Conservation (phyloP, 1,140 invertebrate genomes). For the Metopolophium dirhodum region DNA sequence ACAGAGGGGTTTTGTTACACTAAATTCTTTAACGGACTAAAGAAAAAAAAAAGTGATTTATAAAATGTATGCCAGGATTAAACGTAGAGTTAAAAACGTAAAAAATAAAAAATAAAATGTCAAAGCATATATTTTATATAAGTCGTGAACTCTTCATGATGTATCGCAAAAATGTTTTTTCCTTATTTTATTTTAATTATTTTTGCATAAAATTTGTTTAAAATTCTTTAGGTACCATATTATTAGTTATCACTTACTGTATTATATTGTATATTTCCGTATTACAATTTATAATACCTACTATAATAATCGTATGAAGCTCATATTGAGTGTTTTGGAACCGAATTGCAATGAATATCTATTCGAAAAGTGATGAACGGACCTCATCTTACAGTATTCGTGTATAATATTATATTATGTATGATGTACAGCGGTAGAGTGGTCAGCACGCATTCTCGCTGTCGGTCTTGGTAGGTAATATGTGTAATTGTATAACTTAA, state of each 20-base stretch:
- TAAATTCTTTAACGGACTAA: conserved; percentile 29
- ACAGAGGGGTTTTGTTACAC: conserved; percentile 2
- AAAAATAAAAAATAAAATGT: not conserved
- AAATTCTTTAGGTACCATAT: not conserved
- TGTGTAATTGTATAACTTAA: not conserved
- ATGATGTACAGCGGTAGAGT: too few species aligned
- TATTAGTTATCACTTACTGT: not conserved
- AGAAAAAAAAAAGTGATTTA: conserved; percentile 24
- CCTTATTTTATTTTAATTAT: not conserved
- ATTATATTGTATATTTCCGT: too few species aligned
- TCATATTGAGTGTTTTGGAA: too few species aligned
- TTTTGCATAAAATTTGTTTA: not conserved
- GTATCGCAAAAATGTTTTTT: not conserved
- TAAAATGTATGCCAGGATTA: conserved; percentile 13
- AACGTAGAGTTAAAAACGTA: not conserved
- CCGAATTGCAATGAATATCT: not conserved
- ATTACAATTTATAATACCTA: too few species aligned
- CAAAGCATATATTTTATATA: not conserved
- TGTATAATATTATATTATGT: not conserved
- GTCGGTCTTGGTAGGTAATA: not conserved
- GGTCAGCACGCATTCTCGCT: not conserved
- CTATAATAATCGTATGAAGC: not conserved
- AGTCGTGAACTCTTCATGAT: not conserved
- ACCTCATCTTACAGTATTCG: not conserved
- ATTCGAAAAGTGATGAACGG: not conserved